These are phyloP conservation scores for Tragelaphus oryx DNA, from an alignment of 2,797 vertebrate genomes.

Conservation along the genomic window DNA sequence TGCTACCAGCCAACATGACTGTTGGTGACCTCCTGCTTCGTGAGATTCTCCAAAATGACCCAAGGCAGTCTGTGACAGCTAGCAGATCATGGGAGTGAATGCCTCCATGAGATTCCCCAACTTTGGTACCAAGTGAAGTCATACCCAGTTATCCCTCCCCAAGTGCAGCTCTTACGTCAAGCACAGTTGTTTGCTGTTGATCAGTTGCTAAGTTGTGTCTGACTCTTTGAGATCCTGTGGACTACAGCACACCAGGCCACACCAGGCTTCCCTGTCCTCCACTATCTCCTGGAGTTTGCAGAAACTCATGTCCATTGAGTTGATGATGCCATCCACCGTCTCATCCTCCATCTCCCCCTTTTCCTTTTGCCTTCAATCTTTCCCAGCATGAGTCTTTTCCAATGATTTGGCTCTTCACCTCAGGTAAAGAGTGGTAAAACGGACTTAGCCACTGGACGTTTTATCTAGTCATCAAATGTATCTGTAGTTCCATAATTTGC, in stretches of 20 bases:
- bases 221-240: neutral
- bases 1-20: accelerated
- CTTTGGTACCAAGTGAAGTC: neutral
- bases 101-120: neutral
- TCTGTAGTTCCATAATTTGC: neutral
- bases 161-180: neutral
- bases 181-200: neutral
- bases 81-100: too few species aligned
- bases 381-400: neutral
- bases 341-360: neutral
- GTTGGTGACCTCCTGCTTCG: accelerated
- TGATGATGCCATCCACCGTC: neutral
- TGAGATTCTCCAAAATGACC: neutral
- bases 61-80: too few species aligned
- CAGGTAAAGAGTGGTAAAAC: neutral
- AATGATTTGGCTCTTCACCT: neutral
- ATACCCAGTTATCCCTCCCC: neutral
- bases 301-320: accelerated
- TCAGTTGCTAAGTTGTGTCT: neutral
- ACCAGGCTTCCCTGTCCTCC: neutral
- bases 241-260: accelerated
- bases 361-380: neutral
- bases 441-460: neutral
- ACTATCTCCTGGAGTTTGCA: neutral
- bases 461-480: neutral